Percentiles rank a stretch among this genome's conserved stretches.
Conservation (phyloP, 2,113 vertebrate genomes). For the Semicossyphus pulcher region DNA sequence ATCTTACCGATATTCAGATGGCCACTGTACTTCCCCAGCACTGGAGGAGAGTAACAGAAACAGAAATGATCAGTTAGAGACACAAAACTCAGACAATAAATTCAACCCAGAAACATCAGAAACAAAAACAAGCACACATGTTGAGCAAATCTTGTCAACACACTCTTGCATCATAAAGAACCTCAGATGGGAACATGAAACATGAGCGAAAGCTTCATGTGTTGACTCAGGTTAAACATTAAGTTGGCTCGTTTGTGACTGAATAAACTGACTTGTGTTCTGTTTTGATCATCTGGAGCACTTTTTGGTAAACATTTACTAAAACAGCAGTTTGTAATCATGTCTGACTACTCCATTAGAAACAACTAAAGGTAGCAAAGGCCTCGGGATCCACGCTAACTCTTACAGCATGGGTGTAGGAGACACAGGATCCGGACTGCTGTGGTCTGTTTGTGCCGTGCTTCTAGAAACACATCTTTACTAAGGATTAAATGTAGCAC, state of each 20-base stretch:
- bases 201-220: constrained; percentile 46
- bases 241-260: constrained; percentile 31
- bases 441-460: neutral
- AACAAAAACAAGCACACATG: constrained; percentile 10
- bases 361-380: neutral
- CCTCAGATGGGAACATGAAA: constrained; percentile 16
- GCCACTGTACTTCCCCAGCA: constrained; percentile 94
- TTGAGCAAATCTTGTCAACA: constrained; percentile 3
- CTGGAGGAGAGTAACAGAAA: constrained; percentile 73
- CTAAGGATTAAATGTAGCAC: too few relatives aligned
- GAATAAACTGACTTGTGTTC: constrained; percentile 36
- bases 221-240: constrained; percentile 73
- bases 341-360: constrained; percentile 25
- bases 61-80: constrained; percentile 2
- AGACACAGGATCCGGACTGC: neutral
- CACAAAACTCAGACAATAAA: constrained; percentile 1
- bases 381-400: neutral
- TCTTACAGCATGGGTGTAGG: neutral
- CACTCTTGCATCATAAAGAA: neutral
- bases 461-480: neutral
- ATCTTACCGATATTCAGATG: constrained; percentile 92
- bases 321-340: constrained; percentile 25
- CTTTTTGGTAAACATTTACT: constrained; percentile 58
- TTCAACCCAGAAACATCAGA: neutral
- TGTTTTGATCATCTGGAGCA: constrained; percentile 14